These are phyloP conservation scores for Anoplius nigerrimus DNA, from an alignment of 2,888 invertebrate genomes.

Conservation along the genomic window DNA sequence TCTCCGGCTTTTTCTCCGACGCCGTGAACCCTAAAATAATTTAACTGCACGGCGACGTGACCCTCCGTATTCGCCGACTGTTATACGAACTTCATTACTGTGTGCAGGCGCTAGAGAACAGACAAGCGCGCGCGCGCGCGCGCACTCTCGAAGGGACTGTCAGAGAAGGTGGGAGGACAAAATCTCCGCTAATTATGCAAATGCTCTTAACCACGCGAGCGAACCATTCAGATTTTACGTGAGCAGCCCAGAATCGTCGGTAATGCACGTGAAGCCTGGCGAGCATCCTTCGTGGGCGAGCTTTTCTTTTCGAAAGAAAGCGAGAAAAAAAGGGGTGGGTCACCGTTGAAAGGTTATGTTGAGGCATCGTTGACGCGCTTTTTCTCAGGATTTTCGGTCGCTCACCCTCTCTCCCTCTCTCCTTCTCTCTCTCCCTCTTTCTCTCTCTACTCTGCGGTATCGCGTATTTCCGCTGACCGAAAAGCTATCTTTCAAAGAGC, in stretches of 20 bases:
- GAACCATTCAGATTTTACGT: constrained; percentile 37
- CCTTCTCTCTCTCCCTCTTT: background rate
- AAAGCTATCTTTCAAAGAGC: constrained; percentile 32
- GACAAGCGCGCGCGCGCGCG: background rate
- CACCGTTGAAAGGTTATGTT: too few species aligned
- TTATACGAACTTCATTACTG: constrained; percentile 45
- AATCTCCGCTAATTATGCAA: constrained; percentile 53
- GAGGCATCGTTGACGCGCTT: too few species aligned
- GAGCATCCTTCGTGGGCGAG: background rate
- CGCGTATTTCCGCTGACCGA: constrained; percentile 8
- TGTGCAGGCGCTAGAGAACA: background rate
- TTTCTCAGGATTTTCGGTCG: background rate
- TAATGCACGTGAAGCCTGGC: background rate
- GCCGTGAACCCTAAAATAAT: constrained; percentile 33
- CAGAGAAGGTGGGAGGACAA: constrained; percentile 24
- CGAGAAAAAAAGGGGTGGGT: background rate
- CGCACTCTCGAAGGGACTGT: background rate
- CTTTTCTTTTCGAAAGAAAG: background rate
- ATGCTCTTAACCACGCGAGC: constrained; percentile 29
- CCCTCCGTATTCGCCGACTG: constrained; percentile 37
- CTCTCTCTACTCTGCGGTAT: background rate
- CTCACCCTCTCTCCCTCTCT: constrained; percentile 1
- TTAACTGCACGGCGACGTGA: constrained; percentile 34
- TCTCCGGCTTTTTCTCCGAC: background rate
- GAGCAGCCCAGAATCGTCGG: background rate